These are phyloP conservation scores for Aphrophora alni DNA, from an alignment of 2,888 invertebrate genomes.

Conservation along the genomic window DNA sequence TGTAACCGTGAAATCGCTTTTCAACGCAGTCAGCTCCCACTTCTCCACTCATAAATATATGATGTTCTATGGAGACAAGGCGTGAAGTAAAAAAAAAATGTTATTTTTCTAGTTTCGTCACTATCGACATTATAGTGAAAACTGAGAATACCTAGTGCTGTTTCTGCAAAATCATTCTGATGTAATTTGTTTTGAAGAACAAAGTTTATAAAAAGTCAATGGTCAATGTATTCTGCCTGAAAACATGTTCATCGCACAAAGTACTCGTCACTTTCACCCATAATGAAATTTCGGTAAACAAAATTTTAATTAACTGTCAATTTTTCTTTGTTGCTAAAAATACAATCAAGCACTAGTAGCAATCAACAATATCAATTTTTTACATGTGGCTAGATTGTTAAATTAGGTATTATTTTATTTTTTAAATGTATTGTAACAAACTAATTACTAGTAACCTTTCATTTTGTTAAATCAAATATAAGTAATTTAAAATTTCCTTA, in stretches of 20 bases:
- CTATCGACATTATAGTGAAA: not conserved
- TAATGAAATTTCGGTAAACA: not conserved
- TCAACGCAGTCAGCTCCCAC: conserved; percentile 22
- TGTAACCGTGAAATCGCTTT: conserved; percentile 21
- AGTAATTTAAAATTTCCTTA: too few species aligned
- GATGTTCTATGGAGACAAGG: conserved; percentile 6
- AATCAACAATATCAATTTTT: too few species aligned
- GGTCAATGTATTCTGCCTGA: not conserved
- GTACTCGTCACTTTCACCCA: not conserved
- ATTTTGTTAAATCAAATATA: too few species aligned
- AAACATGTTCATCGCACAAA: not conserved
- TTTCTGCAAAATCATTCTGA: not conserved
- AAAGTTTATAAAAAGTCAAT: not conserved
- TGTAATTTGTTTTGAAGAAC: not conserved
- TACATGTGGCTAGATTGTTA: too few species aligned
- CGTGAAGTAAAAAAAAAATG: not conserved
- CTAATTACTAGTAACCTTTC: too few species aligned
- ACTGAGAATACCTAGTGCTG: not conserved
- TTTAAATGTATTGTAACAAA: too few species aligned
- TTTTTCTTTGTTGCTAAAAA: too few species aligned
- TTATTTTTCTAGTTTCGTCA: not conserved
- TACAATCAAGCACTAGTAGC: too few species aligned
- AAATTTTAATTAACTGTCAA: too few species aligned
- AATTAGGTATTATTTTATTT: too few species aligned
- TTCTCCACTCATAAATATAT: not conserved